phyloP scores from a whole-genome alignment of 2,797 vertebrate species.

The Notoglanidium macrostoma region DNA sequence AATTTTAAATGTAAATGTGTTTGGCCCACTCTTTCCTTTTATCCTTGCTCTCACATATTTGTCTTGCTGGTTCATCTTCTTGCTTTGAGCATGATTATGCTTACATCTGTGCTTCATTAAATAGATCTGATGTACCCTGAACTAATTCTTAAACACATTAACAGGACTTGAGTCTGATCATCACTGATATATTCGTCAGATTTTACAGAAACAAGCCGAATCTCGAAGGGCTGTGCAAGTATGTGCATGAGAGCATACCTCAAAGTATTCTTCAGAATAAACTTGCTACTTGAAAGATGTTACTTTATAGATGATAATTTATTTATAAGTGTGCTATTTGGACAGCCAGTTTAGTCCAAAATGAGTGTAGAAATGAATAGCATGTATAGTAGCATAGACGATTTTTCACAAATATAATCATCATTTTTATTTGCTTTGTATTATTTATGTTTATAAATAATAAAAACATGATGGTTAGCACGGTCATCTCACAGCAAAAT shows the following conservation, averaged over 20 bases:
- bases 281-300: background rate
- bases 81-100: conserved; percentile 32
- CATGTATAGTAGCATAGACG: background rate
- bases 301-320: background rate
- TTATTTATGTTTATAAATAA: background rate
- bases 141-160: conserved; percentile 38
- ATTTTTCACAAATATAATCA: background rate
- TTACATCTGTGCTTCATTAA: conserved; percentile 47
- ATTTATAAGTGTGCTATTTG: background rate
- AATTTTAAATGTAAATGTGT: conserved; percentile 28
- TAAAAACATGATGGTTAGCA: background rate
- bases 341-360: background rate
- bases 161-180: conserved; percentile 45
- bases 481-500: no score
- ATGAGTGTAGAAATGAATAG: background rate
- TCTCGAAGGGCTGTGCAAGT: background rate
- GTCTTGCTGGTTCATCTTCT: background rate
- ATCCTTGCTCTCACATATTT: background rate
- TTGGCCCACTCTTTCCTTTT: background rate
- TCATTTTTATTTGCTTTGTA: background rate
- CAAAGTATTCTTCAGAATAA: background rate
- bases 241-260: background rate
- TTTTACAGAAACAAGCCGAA: background rate
- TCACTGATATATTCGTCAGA: conserved; percentile 37
- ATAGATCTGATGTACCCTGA: conserved; percentile 22